A percentile compares a stretch with the other conserved stretches of the same genome.
These are phyloP conservation scores for Andrena bicolor DNA, from an alignment of 2,888 invertebrate genomes.

Conservation along the genomic window DNA sequence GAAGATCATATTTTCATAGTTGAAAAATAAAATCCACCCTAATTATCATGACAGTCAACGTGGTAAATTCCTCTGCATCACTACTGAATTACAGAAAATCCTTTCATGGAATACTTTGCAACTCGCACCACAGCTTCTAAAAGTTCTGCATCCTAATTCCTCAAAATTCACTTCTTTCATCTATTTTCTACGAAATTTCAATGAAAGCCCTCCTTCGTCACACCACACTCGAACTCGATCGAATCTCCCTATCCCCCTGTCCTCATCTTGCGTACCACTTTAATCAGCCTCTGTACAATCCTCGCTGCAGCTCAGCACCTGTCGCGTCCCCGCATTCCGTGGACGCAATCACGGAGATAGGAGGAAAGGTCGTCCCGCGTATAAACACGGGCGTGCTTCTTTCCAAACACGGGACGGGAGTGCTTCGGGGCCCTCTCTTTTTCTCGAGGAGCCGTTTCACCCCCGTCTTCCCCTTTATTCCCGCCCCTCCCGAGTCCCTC, in stretches of 20 bases:
- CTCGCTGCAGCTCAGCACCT: constrained; percentile 15
- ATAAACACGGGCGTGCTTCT: constrained; percentile 58
- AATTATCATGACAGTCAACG: too few relatives aligned
- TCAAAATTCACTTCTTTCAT: too few relatives aligned
- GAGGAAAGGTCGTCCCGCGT: constrained; percentile 32
- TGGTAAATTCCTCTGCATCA: too few relatives aligned
- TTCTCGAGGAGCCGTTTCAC: constrained; percentile 18
- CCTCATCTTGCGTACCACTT: background rate
- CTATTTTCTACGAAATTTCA: too few relatives aligned
- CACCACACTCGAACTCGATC: background rate
- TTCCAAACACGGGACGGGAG: constrained; percentile 49
- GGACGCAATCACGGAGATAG: constrained; percentile 57
- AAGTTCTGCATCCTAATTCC: too few relatives aligned
- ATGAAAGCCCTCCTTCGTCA: too few relatives aligned
- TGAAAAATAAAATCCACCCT: too few relatives aligned
- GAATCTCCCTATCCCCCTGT: background rate
- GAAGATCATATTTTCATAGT: too few relatives aligned
- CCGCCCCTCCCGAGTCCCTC: background rate
- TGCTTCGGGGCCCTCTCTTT: constrained; percentile 33
- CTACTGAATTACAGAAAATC: too few relatives aligned
- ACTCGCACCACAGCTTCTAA: too few relatives aligned
- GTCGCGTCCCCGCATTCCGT: constrained; percentile 38
- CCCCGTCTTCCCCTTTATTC: background rate
- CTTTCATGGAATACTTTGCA: too few relatives aligned
- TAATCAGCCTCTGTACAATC: background rate